Percentiles rank a stretch among this genome's conserved stretches.
Conservation (phyloP, 2,888 invertebrate genomes). For the Spilosoma lubricipeda region DNA sequence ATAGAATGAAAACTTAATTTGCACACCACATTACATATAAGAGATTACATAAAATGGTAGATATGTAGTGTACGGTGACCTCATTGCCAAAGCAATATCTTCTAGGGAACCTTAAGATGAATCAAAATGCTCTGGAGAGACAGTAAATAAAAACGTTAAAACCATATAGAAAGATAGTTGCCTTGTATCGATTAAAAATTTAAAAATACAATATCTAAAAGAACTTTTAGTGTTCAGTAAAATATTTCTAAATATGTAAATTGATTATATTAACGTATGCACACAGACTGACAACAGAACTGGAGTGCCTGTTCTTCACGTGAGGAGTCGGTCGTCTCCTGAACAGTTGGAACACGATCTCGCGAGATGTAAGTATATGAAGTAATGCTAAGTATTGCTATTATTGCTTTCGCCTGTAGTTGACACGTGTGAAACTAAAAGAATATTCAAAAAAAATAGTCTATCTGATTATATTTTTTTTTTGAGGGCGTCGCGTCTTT, state of each 20-base stretch:
- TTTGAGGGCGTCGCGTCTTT: no score
- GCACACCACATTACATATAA: no score
- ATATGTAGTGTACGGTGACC: no score
- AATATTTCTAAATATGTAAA: neutral
- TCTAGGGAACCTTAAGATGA: no score
- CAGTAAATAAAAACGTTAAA: no score
- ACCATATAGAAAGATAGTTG: neutral
- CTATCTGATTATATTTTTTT: no score
- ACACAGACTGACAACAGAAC: slow-evolving; percentile 74
- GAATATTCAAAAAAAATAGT: no score
- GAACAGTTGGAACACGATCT: slow-evolving; percentile 78
- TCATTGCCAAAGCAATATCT: no score
- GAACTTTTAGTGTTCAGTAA: neutral
- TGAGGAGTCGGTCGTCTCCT: slow-evolving; percentile 80
- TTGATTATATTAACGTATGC: slow-evolving; percentile 14
- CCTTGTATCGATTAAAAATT: neutral
- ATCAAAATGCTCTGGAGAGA: no score
- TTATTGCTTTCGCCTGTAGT: neutral
- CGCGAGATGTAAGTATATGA: slow-evolving; percentile 69
- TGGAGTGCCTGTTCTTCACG: slow-evolving; percentile 74
- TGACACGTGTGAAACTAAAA: neutral
- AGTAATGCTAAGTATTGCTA: neutral
- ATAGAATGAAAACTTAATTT: no score
- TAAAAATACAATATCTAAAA: neutral
- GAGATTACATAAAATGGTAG: no score